These are phyloP conservation scores for Heliothis peltigera DNA, from an alignment of 2,888 invertebrate species.

Conservation along the genomic window DNA sequence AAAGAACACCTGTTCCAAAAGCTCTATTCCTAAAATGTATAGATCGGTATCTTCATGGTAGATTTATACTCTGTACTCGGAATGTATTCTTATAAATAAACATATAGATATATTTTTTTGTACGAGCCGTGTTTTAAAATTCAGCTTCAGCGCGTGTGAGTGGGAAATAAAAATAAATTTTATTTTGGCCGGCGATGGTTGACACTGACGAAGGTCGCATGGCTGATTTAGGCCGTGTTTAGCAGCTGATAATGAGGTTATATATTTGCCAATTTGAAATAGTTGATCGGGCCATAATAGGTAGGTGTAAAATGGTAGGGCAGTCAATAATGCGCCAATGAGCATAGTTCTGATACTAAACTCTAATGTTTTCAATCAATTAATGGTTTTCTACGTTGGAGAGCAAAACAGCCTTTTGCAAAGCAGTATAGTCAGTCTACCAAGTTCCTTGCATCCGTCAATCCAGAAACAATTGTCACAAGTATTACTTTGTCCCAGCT, in stretches of 20 bases:
- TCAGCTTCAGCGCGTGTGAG: conserved; percentile 32
- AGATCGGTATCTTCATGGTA: too few relatives aligned
- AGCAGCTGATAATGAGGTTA: conserved; percentile 31
- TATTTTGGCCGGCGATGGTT: conserved; percentile 43
- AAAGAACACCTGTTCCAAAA: too few relatives aligned
- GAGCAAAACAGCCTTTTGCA: background rate
- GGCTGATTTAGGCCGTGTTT: conserved; percentile 34
- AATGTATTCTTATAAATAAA: conserved; percentile 3
- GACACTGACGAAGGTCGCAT: conserved; percentile 60
- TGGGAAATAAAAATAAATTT: conserved; percentile 48
- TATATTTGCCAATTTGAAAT: conserved; percentile 3
- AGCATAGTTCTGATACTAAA: too few relatives aligned
- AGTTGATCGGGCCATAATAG: background rate
- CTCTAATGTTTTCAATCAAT: too few relatives aligned
- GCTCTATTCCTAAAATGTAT: conserved; percentile 5
- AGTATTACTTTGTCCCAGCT: background rate
- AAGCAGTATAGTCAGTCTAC: background rate
- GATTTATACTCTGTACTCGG: too few relatives aligned
- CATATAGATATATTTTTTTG: conserved; percentile 40
- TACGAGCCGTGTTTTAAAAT: conserved; percentile 10
- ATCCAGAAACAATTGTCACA: background rate
- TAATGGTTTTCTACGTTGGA: too few relatives aligned
- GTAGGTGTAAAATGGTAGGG: background rate
- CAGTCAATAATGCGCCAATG: too few relatives aligned
- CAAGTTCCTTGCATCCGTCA: background rate